A percentile compares a stretch with the other conserved stretches of the same genome.
Conservation (phyloP, 2,113 vertebrate species). For the Ctenodactylus gundi region DNA sequence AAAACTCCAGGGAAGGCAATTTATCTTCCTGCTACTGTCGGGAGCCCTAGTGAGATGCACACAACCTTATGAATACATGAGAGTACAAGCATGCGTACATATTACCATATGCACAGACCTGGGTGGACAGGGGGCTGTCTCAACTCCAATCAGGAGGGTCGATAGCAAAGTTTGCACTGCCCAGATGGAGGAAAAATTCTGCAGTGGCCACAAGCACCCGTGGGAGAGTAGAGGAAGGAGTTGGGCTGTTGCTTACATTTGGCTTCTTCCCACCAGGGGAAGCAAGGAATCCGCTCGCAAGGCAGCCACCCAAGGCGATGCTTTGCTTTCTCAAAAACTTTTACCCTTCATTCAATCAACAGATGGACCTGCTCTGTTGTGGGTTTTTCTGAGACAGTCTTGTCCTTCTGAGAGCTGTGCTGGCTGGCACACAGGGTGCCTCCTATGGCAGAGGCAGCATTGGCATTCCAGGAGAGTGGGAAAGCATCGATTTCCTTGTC, state of each 20-base stretch:
- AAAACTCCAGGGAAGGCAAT: constrained; percentile 76
- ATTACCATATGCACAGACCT: neutral
- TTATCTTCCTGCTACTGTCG: constrained; percentile 75
- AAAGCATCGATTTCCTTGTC: neutral
- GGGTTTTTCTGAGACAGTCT: constrained; percentile 61
- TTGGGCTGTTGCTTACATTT: neutral
- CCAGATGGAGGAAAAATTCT: neutral
- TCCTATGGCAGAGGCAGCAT: constrained; percentile 68
- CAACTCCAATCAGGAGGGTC: neutral
- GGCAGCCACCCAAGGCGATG: constrained; percentile 29
- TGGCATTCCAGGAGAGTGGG: constrained; percentile 37
- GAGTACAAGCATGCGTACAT: neutral
- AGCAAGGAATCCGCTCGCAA: neutral
- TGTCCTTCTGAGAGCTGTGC: constrained; percentile 40
- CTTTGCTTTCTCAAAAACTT: constrained; percentile 78
- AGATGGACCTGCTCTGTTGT: constrained; percentile 80
- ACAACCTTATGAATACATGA: neutral
- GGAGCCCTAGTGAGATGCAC: constrained; percentile 10
- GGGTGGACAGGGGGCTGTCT: neutral
- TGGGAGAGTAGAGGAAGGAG: neutral
- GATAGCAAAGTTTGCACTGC: constrained; percentile 24
- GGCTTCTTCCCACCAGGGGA: constrained; percentile 1
- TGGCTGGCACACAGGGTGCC: constrained; percentile 58
- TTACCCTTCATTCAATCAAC: constrained; percentile 85
- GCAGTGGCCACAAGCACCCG: neutral